Evolutionary conservation across 1,140 invertebrate genomes (phyloP).

Genomic region (Sesamia nonagrioides): DNA sequence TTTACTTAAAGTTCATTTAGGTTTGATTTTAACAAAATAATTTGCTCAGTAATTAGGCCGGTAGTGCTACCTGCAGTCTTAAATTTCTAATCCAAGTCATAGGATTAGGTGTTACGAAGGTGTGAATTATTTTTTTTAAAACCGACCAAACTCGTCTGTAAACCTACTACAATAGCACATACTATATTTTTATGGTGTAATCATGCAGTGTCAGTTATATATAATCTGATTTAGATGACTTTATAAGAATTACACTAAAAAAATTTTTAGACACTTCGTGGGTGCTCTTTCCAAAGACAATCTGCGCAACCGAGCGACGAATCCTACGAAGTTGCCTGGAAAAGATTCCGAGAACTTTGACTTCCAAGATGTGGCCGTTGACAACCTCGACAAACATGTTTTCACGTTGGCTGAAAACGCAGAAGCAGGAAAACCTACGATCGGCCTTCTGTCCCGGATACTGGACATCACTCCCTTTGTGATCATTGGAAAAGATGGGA

Average conservation of each 20-base stretch:
- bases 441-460: slow-evolving; percentile 47
- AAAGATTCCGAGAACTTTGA: slow-evolving; percentile 60
- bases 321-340: slow-evolving; percentile 56
- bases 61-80: no score
- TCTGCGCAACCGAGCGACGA: slow-evolving; percentile 61
- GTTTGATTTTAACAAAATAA: no score
- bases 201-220: no score
- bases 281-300: slow-evolving; percentile 61
- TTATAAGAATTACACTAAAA: background rate
- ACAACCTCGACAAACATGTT: slow-evolving; percentile 90
- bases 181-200: no score
- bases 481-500: slow-evolving; percentile 35
- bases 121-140: no score
- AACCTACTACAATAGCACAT: no score
- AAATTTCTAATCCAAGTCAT: no score
- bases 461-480: slow-evolving; percentile 51
- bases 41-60: no score
- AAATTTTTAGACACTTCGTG: slow-evolving; percentile 58
- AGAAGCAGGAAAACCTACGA: slow-evolving; percentile 69
- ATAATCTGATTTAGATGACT: no score
- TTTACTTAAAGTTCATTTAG: no score
- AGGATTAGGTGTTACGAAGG: no score
- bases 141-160: no score
- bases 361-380: slow-evolving; percentile 55
- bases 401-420: slow-evolving; percentile 89